A percentile compares a stretch with the other conserved stretches of the same genome.
phyloP scores from a whole-genome alignment of 2,888 invertebrate species.

The Leptopterna dolabrata region DNA sequence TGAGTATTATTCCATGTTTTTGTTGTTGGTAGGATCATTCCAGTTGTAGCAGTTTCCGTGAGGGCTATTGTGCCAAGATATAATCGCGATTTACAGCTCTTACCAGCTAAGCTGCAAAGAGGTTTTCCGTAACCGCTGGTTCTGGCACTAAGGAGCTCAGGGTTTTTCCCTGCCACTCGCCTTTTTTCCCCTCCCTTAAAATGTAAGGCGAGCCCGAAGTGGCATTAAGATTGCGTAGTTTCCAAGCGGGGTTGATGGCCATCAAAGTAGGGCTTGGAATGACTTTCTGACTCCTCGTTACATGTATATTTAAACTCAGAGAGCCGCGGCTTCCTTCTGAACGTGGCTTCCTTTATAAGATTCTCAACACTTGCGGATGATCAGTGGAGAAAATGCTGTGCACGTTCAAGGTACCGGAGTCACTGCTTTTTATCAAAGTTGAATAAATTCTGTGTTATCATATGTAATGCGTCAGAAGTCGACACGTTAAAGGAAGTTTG shows the following conservation, averaged over 20 bases:
- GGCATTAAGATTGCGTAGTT: background rate
- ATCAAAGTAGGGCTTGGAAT: background rate
- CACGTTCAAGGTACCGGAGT: no score
- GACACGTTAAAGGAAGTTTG: no score
- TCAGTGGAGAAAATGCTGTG: no score
- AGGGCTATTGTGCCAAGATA: background rate
- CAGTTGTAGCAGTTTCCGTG: background rate
- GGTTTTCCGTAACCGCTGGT: background rate
- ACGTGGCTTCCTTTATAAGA: no score
- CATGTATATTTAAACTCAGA: background rate
- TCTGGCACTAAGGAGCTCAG: background rate
- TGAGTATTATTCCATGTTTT: no score
- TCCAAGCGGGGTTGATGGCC: background rate
- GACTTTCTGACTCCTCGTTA: background rate
- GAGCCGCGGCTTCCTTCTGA: no score
- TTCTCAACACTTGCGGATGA: no score
- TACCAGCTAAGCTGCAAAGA: background rate
- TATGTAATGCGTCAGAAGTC: no score
- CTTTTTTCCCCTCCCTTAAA: background rate
- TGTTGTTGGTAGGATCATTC: background rate
- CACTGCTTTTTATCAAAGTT: no score
- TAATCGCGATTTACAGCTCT: background rate
- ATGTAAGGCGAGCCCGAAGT: background rate
- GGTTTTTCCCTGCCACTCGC: background rate
- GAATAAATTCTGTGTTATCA: no score